These are phyloP conservation scores for Xyliphius kryptos DNA, from an alignment of 2,113 vertebrate species.

Conservation along the genomic window DNA sequence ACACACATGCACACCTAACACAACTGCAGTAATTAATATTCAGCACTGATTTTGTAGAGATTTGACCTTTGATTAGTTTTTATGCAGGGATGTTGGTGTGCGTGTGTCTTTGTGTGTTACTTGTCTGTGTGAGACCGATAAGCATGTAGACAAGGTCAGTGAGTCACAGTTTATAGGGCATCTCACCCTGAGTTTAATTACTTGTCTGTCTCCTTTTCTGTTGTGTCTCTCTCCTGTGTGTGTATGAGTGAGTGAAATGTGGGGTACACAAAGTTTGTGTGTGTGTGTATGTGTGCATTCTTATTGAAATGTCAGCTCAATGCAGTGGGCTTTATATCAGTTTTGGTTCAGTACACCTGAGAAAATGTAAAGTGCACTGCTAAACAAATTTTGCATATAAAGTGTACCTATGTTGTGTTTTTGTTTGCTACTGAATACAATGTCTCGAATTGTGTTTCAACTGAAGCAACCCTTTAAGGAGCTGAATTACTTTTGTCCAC, in stretches of 20 bases:
- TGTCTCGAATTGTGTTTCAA: no score
- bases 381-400: no score
- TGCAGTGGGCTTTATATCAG: no score
- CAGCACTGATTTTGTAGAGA: background rate
- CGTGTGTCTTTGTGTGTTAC: conserved; percentile 7
- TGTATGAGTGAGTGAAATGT: background rate
- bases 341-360: no score
- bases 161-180: conserved; percentile 17
- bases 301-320: background rate
- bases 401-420: no score
- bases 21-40: background rate
- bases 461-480: no score
- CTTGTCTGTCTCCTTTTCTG: background rate
- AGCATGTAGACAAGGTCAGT: conserved; percentile 8
- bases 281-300: background rate
- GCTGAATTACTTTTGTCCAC: no score
- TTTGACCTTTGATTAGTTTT: conserved; percentile 30
- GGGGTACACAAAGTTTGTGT: no score
- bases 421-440: no score
- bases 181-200: background rate
- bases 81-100: background rate
- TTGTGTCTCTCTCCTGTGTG: background rate
- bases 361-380: no score
- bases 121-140: background rate
- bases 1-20: background rate